Evolutionary conservation across 2,113 vertebrate species (phyloP).

Genomic region (Hepsetus odoe): DNA sequence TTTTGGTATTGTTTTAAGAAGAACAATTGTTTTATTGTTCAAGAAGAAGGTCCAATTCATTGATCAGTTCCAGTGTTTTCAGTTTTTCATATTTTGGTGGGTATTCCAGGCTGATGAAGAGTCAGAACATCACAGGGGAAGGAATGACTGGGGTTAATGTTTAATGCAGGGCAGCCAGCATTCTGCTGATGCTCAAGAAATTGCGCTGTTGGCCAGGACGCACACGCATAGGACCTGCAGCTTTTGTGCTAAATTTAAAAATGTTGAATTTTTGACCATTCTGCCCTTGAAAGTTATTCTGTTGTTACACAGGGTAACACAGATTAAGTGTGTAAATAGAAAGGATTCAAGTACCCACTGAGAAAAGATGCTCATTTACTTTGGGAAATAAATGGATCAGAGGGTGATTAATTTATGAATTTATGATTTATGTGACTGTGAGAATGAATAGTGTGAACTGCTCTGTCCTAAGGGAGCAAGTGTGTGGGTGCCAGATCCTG

Average conservation of each 20-base stretch:
- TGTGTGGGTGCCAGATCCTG: constrained; percentile 79
- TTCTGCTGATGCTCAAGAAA: constrained; percentile 77
- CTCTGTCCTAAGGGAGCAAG: constrained; percentile 68
- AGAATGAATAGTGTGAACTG: constrained; percentile 6
- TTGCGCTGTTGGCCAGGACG: constrained; percentile 52
- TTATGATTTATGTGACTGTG: background rate
- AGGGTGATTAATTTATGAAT: too few relatives aligned
- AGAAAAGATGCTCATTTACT: too few relatives aligned
- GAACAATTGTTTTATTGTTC: background rate
- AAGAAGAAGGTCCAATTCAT: background rate
- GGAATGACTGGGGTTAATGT: constrained; percentile 75
- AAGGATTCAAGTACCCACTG: too few relatives aligned
- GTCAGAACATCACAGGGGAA: constrained; percentile 34
- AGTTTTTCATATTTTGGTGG: background rate
- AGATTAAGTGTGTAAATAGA: too few relatives aligned
- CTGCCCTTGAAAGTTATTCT: background rate
- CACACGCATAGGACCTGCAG: constrained; percentile 24
- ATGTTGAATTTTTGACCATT: background rate
- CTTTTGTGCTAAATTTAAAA: background rate
- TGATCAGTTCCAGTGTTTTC: background rate
- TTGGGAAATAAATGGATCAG: too few relatives aligned
- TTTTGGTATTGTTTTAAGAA: background rate
- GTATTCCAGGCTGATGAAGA: background rate
- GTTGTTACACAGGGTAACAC: too few relatives aligned
- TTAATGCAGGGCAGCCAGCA: constrained; percentile 72